These are phyloP conservation scores for Drosophila melanosoma DNA, from an alignment of 2,888 invertebrate genomes.

Conservation along the genomic window DNA sequence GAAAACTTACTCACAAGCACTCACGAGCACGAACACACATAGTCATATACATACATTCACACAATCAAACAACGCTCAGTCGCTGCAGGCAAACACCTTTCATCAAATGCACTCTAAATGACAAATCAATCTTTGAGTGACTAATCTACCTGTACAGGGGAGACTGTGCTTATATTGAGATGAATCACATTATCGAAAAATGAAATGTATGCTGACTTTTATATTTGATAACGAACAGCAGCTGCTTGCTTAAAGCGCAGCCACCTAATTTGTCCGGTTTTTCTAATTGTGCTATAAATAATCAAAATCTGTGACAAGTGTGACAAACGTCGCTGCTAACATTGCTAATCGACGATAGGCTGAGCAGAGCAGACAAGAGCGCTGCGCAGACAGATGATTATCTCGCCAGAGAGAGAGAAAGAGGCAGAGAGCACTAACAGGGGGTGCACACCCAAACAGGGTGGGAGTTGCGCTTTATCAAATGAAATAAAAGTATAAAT, in stretches of 20 bases:
- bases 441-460: slow-evolving; percentile 52
- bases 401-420: slow-evolving; percentile 1
- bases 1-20: slow-evolving; percentile 16
- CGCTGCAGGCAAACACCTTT: slow-evolving; percentile 54
- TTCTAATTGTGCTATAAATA: slow-evolving; percentile 50
- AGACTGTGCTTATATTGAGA: slow-evolving; percentile 11
- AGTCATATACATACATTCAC: background rate
- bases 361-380: slow-evolving; percentile 15
- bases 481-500: slow-evolving; percentile 65
- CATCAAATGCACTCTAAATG: slow-evolving; percentile 48
- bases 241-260: slow-evolving; percentile 6
- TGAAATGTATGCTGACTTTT: slow-evolving; percentile 7
- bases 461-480: slow-evolving; percentile 74
- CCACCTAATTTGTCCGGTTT: slow-evolving; percentile 38
- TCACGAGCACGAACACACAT: slow-evolving; percentile 2
- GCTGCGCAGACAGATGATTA: slow-evolving; percentile 24
- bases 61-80: slow-evolving; percentile 12
- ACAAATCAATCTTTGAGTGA: slow-evolving; percentile 50
- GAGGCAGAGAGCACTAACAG: slow-evolving; percentile 18
- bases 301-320: slow-evolving; percentile 26
- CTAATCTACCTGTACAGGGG: slow-evolving; percentile 49
- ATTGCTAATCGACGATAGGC: slow-evolving; percentile 9
- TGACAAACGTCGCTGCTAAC: slow-evolving; percentile 2
- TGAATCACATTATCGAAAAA: slow-evolving; percentile 44
- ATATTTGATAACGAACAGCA: slow-evolving; percentile 24